These are phyloP conservation scores for Macrophya annulata DNA, from an alignment of 2,888 invertebrate genomes.

Conservation along the genomic window DNA sequence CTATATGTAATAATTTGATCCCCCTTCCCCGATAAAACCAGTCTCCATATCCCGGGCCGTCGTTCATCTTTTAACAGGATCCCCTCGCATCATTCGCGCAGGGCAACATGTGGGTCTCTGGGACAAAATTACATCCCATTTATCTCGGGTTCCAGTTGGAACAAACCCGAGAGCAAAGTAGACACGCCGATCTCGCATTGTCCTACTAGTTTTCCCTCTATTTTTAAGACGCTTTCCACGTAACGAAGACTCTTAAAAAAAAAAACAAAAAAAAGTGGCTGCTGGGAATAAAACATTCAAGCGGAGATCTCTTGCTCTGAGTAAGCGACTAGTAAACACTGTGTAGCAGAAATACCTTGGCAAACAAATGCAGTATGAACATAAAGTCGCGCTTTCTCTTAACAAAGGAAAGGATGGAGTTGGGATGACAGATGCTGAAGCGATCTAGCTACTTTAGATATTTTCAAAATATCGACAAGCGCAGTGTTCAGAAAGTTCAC, in stretches of 20 bases:
- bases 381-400: conserved; percentile 19
- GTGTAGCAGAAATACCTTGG: neutral
- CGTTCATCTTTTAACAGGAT: conserved; percentile 30
- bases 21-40: conserved; percentile 26
- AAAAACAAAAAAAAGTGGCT: neutral
- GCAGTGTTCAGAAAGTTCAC: neutral
- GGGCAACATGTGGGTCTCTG: conserved; percentile 40
- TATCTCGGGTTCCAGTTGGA: conserved; percentile 13
- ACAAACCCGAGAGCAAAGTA: conserved; percentile 27
- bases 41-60: conserved; percentile 36
- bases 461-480: conserved; percentile 16
- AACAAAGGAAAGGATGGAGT: neutral
- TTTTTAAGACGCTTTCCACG: neutral
- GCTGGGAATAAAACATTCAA: conserved; percentile 14
- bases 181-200: conserved; percentile 37
- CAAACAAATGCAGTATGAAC: conserved; percentile 1
- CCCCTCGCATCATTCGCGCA: neutral
- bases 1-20: conserved; percentile 42
- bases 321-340: neutral
- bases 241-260: conserved; percentile 9
- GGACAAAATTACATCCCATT: conserved; percentile 46
- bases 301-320: neutral
- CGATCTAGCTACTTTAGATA: conserved; percentile 8
- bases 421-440: conserved; percentile 15
- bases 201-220: conserved; percentile 38